Percentiles rank a stretch among this genome's conserved stretches.
These are phyloP conservation scores for Aphrophora alni DNA, from an alignment of 2,888 invertebrate species.

Conservation along the genomic window DNA sequence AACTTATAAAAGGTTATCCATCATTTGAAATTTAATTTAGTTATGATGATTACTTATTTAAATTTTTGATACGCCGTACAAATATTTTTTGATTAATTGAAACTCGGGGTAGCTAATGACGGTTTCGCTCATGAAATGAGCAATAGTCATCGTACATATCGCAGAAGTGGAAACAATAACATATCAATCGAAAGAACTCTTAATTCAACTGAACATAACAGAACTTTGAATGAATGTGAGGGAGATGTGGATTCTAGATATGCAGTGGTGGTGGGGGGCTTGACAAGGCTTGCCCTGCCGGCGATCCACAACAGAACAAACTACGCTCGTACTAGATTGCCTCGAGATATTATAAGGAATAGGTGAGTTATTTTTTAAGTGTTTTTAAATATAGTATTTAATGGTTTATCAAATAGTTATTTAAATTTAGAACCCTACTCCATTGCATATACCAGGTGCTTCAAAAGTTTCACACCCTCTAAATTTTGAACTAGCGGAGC, in stretches of 20 bases:
- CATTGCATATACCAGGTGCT: too few relatives aligned
- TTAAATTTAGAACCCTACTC: too few relatives aligned
- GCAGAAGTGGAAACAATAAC: conserved; percentile 48
- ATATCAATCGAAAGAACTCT: conserved; percentile 43
- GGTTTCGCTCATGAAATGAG: conserved; percentile 45
- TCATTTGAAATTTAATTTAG: not conserved
- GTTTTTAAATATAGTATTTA: too few relatives aligned
- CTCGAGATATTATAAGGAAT: conserved; percentile 29
- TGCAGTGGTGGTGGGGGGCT: conserved; percentile 36
- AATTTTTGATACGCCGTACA: not conserved
- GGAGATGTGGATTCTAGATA: conserved; percentile 14
- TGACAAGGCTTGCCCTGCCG: conserved; percentile 41
- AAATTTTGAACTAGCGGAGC: too few relatives aligned
- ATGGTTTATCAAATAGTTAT: too few relatives aligned
- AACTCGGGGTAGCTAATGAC: not conserved
- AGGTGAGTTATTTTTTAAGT: conserved; percentile 16
- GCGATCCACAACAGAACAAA: conserved; percentile 43
- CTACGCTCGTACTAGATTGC: conserved; percentile 27
- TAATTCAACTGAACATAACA: conserved; percentile 11
- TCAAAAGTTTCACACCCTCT: too few relatives aligned
- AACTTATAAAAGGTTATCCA: not conserved
- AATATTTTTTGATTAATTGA: not conserved
- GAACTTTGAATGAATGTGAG: conserved; percentile 20
- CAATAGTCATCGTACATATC: conserved; percentile 47
- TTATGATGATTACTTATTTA: not conserved